Evolutionary conservation across 1,140 invertebrate species (phyloP).

Genomic region (Achroia grisella): DNA sequence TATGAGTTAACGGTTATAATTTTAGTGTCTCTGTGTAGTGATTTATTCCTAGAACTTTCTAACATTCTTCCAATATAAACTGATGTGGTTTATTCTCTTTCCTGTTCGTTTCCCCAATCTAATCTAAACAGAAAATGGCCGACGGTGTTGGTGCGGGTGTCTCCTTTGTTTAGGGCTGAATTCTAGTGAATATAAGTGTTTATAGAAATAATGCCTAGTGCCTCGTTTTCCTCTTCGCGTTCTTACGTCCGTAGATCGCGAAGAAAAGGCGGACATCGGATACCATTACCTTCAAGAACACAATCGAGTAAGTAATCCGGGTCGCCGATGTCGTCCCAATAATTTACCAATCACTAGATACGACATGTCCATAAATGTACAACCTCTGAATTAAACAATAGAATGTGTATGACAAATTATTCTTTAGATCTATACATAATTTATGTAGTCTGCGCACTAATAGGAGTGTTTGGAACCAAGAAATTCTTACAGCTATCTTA

Average conservation of each 20-base stretch:
- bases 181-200: constrained; percentile 69
- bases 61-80: constrained; percentile 28
- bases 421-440: no score
- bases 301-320: constrained; percentile 75
- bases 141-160: constrained; percentile 76
- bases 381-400: constrained; percentile 14
- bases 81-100: constrained; percentile 57
- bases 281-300: constrained; percentile 86
- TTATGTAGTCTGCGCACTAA: no score
- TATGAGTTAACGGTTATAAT: constrained; percentile 53
- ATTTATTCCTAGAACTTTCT: constrained; percentile 40
- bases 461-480: no score
- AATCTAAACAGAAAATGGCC: constrained; percentile 79
- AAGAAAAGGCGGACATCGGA: constrained; percentile 88
- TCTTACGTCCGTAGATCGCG: constrained; percentile 89
- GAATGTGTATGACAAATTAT: background rate
- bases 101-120: constrained; percentile 67
- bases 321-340: constrained; percentile 56
- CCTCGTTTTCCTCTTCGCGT: constrained; percentile 89
- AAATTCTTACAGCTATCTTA: background rate
- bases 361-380: constrained; percentile 38
- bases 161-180: constrained; percentile 78
- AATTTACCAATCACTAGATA: constrained; percentile 49
- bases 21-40: constrained; percentile 58
- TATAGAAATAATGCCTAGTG: constrained; percentile 88